A percentile compares a stretch with the other conserved stretches of the same genome.
Evolutionary conservation across 2,888 invertebrate genomes (phyloP).

Genomic region (Perithous albicinctus): DNA sequence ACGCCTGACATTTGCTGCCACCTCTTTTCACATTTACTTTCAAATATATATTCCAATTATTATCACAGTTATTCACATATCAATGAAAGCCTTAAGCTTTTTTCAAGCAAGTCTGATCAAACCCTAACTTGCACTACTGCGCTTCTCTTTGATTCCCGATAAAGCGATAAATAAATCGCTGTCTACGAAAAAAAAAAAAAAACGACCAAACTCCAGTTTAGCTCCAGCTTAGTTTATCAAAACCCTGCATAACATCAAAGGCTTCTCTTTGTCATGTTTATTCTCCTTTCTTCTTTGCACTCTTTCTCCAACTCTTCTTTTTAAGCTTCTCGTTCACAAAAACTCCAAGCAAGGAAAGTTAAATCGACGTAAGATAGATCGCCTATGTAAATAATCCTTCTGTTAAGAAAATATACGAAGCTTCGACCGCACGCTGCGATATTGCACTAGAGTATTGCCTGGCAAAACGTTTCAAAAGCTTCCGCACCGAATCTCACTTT

Average conservation of each 20-base stretch:
- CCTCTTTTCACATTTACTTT: slow-evolving; percentile 15
- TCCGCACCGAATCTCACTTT: background rate
- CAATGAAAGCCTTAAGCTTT: background rate
- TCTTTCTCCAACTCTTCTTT: slow-evolving; percentile 21
- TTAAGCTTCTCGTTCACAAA: slow-evolving; percentile 26
- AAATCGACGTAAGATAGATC: slow-evolving; percentile 44
- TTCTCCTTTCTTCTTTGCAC: slow-evolving; percentile 32
- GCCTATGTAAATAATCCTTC: slow-evolving; percentile 56
- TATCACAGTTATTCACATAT: slow-evolving; percentile 47
- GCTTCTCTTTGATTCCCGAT: background rate
- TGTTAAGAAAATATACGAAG: slow-evolving; percentile 71
- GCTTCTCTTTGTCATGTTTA: slow-evolving; percentile 28
- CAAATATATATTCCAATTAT: slow-evolving; percentile 28
- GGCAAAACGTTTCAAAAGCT: background rate
- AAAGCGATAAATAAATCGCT: slow-evolving; percentile 30
- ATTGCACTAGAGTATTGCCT: slow-evolving; percentile 51
- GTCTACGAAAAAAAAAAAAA: slow-evolving; percentile 2
- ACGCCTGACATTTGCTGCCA: slow-evolving; percentile 76
- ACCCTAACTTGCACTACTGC: slow-evolving; percentile 38
- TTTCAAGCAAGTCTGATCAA: slow-evolving; percentile 27
- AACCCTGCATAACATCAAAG: slow-evolving; percentile 31
- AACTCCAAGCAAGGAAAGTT: slow-evolving; percentile 11
- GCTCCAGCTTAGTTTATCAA: slow-evolving; percentile 38
- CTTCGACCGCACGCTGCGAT: slow-evolving; percentile 62
- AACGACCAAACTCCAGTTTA: background rate